Percentiles rank a stretch among this genome's conserved stretches.
Conservation (phyloP, 2,888 invertebrate genomes). For the Caenorhabditis macrosperma region DNA sequence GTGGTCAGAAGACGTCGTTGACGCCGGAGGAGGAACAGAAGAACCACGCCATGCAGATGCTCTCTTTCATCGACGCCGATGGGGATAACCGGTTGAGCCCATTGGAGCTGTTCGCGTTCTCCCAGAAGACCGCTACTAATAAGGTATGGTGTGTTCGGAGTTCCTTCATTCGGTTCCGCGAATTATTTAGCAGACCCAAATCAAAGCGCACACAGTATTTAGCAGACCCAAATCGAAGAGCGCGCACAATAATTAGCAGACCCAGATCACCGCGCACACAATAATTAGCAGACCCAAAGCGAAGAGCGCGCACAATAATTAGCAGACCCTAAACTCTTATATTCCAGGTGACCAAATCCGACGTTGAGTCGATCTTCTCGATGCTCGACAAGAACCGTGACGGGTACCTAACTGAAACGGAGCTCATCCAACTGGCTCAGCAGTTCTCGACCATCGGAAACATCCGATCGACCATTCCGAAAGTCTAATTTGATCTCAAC, state of each 20-base stretch:
- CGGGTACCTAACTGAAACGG: conserved; percentile 43
- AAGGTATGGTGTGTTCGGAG: conserved; percentile 41
- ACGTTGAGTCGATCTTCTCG: conserved; percentile 48
- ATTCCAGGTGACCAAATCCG: conserved; percentile 47
- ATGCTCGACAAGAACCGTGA: conserved; percentile 55
- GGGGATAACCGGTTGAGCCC: conserved; percentile 69
- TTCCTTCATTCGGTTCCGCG: too few relatives aligned
- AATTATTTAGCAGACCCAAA: too few relatives aligned
- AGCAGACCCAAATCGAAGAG: too few relatives aligned
- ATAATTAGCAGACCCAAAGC: too few relatives aligned
- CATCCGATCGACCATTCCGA: conserved; percentile 49
- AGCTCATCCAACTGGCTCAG: conserved; percentile 44
- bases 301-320: too few relatives aligned
- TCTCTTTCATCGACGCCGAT: conserved; percentile 73
- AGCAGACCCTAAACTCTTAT: not conserved
- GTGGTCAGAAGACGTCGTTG: conserved; percentile 42
- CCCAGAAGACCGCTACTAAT: conserved; percentile 59
- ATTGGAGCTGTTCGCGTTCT: conserved; percentile 71
- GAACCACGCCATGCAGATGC: conserved; percentile 73
- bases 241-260: too few relatives aligned
- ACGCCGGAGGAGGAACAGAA: conserved; percentile 66
- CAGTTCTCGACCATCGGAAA: conserved; percentile 53
- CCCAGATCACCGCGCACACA: too few relatives aligned
- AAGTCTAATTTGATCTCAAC: conserved; percentile 17
- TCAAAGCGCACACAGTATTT: too few relatives aligned